These are phyloP conservation scores for Poliocrania exsul DNA, from an alignment of 2,797 vertebrate species.

Conservation along the genomic window DNA sequence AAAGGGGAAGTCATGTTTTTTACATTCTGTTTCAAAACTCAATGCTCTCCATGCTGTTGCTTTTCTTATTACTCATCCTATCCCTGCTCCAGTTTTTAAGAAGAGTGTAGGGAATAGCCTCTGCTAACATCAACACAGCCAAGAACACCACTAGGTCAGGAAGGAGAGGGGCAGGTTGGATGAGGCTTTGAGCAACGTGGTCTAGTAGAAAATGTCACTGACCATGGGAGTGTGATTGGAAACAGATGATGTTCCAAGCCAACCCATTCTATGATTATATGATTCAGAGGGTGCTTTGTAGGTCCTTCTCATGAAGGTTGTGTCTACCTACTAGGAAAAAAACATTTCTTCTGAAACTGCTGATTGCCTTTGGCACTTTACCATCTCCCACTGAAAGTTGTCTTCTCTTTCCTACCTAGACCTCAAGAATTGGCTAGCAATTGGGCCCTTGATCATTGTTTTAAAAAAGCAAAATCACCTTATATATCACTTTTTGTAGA, in stretches of 20 bases:
- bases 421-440: background rate
- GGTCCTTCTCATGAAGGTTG: background rate
- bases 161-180: background rate
- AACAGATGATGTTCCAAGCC: background rate
- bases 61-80: background rate
- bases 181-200: background rate
- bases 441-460: background rate
- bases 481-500: background rate
- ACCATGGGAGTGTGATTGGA: accelerated
- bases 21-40: background rate
- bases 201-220: background rate
- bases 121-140: background rate
- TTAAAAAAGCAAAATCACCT: background rate
- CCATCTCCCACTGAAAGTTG: background rate
- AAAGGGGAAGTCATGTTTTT: background rate
- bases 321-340: background rate
- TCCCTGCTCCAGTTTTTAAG: background rate
- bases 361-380: background rate
- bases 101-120: background rate
- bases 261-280: background rate
- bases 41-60: background rate
- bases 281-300: background rate
- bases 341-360: background rate
- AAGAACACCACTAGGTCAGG: background rate
- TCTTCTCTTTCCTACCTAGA: background rate